A percentile compares a stretch with the other conserved stretches of the same genome.
These are phyloP conservation scores for Eupithecia dodoneata DNA, from an alignment of 2,888 invertebrate genomes.

Conservation along the genomic window DNA sequence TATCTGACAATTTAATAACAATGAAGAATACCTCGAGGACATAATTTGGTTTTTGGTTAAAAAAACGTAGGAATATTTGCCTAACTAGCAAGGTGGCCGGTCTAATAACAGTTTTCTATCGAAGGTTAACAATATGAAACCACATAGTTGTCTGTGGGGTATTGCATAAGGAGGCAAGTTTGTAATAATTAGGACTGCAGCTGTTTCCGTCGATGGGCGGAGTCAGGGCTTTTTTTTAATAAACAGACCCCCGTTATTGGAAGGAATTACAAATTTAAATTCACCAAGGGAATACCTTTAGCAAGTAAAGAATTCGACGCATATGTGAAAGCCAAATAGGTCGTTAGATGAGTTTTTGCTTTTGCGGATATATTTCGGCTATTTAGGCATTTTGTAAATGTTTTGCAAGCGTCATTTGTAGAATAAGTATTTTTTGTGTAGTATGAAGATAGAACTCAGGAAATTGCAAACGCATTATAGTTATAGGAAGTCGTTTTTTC, in stretches of 20 bases:
- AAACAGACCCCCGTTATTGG: conserved; percentile 77
- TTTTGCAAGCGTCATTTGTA: conserved; percentile 27
- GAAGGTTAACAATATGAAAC: conserved; percentile 57
- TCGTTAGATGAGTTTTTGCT: conserved; percentile 54
- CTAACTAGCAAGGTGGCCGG: conserved; percentile 54
- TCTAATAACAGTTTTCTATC: conserved; percentile 57
- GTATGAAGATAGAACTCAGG: conserved; percentile 16
- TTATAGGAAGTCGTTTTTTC: conserved; percentile 13
- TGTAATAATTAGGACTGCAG: conserved; percentile 80
- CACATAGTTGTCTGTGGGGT: conserved; percentile 62
- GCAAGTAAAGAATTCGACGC: conserved; percentile 76
- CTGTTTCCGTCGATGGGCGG: conserved; percentile 81
- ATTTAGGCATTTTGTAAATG: conserved; percentile 16
- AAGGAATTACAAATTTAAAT: conserved; percentile 82
- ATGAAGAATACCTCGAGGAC: conserved; percentile 2
- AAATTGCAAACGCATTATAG: conserved; percentile 27
- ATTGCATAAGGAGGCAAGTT: conserved; percentile 72
- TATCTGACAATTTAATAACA: conserved; percentile 29
- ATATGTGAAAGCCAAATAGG: conserved; percentile 65
- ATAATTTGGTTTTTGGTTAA: conserved; percentile 13
- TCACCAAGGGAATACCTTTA: conserved; percentile 74
- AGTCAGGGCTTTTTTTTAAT: conserved; percentile 68
- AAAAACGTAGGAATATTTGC: conserved; percentile 37
- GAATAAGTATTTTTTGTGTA: conserved; percentile 14
- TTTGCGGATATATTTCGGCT: conserved; percentile 41